A percentile compares a stretch with the other conserved stretches of the same genome.
These are phyloP conservation scores for Agonopterix alstromeriana DNA, from an alignment of 2,888 invertebrate genomes.

Conservation along the genomic window DNA sequence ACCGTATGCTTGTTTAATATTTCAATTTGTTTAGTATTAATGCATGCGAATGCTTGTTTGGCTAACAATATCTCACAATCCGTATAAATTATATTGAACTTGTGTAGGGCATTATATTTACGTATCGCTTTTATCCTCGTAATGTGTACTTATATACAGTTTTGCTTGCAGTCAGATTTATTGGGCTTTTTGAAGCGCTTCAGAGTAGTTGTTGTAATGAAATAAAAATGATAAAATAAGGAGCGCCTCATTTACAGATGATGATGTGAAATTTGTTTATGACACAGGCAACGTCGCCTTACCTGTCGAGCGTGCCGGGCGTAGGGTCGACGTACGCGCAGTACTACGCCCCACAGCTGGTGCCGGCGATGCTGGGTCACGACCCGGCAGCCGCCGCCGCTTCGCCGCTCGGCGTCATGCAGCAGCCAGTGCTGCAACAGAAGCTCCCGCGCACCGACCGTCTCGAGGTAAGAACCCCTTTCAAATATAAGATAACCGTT, in stretches of 20 bases:
- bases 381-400: conserved; percentile 87
- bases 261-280: conserved; percentile 5
- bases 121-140: conserved; percentile 5
- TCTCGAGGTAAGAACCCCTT: conserved; percentile 88
- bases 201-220: conserved; percentile 1
- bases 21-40: conserved; percentile 35
- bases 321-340: conserved; percentile 93
- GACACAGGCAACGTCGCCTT: conserved; percentile 90
- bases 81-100: conserved; percentile 1
- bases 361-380: conserved; percentile 93
- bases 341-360: conserved; percentile 92
- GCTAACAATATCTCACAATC: conserved; percentile 27
- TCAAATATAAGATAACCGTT: conserved; percentile 26
- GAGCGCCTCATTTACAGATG: neutral
- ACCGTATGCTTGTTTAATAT: conserved; percentile 59
- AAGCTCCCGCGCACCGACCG: conserved; percentile 96
- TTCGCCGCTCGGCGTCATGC: conserved; percentile 91
- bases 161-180: conserved; percentile 5
- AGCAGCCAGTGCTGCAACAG: conserved; percentile 92
- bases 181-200: conserved; percentile 8
- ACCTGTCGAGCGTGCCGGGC: conserved; percentile 93
- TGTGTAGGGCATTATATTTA: conserved; percentile 3
- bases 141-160: conserved; percentile 3
- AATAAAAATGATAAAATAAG: neutral
- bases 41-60: conserved; percentile 61